A percentile compares a stretch with the other conserved stretches of the same genome.
These are phyloP conservation scores for Willowsia nigromaculata DNA, from an alignment of 2,888 invertebrate genomes.

Conservation along the genomic window DNA sequence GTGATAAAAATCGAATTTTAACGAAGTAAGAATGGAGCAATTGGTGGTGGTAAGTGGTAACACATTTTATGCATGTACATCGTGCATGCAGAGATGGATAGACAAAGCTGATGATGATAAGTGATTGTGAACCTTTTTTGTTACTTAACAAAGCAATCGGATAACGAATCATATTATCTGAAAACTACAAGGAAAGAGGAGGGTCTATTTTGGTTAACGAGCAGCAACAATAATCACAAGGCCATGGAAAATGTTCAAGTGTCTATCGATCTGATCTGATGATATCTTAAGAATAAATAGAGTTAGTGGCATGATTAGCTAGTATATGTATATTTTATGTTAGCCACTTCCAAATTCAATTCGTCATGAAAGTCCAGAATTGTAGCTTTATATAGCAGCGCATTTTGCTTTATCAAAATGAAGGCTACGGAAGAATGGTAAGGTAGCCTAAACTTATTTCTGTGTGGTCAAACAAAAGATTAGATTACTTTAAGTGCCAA, in stretches of 20 bases:
- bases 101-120: constrained; percentile 19
- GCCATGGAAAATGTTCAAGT: constrained; percentile 5
- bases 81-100: background rate
- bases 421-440: too few relatives aligned
- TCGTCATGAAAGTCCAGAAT: too few relatives aligned
- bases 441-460: too few relatives aligned
- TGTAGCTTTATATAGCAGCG: too few relatives aligned
- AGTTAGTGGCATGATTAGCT: background rate
- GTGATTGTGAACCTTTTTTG: constrained; percentile 35
- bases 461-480: too few relatives aligned
- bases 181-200: background rate
- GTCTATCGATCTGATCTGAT: constrained; percentile 8
- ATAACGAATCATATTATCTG: background rate
- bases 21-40: constrained; percentile 54
- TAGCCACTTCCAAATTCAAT: too few relatives aligned
- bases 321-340: too few relatives aligned
- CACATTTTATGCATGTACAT: background rate
- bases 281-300: background rate
- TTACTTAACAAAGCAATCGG: constrained; percentile 5
- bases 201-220: constrained; percentile 44
- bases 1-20: constrained; percentile 57
- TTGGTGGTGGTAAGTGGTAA: constrained; percentile 15
- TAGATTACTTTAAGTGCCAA: too few relatives aligned
- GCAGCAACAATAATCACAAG: background rate
- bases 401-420: too few relatives aligned